A percentile compares a stretch with the other conserved stretches of the same genome.
phyloP scores from a whole-genome alignment of 2,888 invertebrate species.

The Pseudococcus viburni region DNA sequence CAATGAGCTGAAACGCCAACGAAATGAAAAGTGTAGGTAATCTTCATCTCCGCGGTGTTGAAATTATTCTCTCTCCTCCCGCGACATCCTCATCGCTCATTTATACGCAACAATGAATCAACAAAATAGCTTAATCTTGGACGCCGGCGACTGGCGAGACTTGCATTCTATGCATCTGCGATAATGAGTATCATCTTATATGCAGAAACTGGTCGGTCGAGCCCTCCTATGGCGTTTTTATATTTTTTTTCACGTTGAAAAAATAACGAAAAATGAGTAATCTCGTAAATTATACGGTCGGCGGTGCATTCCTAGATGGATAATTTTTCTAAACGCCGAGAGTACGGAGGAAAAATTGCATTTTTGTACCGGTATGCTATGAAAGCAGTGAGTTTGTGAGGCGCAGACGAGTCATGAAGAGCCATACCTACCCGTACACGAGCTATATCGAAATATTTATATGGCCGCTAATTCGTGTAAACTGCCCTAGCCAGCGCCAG shows the following conservation, averaged over 20 bases:
- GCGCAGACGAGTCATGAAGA: background rate
- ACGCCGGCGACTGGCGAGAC: background rate
- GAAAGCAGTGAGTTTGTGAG: no score
- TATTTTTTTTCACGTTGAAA: background rate
- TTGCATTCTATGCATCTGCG: background rate
- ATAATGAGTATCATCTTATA: background rate
- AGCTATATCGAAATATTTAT: slow-evolving; percentile 8
- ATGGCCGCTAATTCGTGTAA: background rate
- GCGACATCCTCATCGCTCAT: background rate
- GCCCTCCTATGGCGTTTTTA: slow-evolving; percentile 23
- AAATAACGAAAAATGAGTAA: background rate
- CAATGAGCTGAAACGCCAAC: background rate
- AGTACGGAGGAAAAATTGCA: background rate
- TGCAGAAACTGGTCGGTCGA: background rate
- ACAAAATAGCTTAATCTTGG: background rate
- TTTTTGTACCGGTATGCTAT: background rate
- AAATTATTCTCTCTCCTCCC: no score
- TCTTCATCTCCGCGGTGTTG: background rate
- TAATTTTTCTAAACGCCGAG: background rate
- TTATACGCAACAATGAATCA: background rate
- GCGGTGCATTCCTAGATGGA: background rate
- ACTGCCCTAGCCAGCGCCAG: background rate
- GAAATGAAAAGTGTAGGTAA: background rate
- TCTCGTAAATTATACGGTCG: slow-evolving; percentile 19
- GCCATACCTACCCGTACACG: background rate